Evolutionary conservation across 37 sponge, comb jelly and placozoan genomes (phyloP).

Genomic region (Geodia barretti): DNA sequence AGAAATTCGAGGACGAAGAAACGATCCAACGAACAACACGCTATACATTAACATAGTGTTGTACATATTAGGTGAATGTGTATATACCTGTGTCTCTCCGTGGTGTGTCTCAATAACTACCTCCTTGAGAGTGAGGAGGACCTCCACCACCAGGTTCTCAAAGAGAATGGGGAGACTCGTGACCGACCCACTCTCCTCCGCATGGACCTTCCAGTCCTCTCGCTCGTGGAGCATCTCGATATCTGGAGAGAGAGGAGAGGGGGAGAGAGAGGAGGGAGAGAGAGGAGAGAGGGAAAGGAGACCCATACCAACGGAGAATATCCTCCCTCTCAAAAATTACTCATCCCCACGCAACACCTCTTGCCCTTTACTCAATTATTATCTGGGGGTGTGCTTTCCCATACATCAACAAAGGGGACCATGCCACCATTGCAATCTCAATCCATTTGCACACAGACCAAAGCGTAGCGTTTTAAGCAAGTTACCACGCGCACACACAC

Average conservation of each 20-base stretch:
- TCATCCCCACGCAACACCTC: too few species aligned
- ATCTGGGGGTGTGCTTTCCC: too few species aligned
- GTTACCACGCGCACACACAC: background rate
- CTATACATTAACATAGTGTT: too few species aligned
- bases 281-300: too few species aligned
- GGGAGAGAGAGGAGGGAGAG: background rate
- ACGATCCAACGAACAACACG: too few species aligned
- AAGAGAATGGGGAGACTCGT: conserved; percentile 89
- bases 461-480: background rate
- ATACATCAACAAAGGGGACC: background rate
- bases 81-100: conserved; percentile 49
- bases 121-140: conserved; percentile 83
- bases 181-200: conserved; percentile 82
- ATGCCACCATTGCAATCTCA: background rate
- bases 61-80: too few species aligned
- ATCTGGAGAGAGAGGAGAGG: conserved; percentile 36
- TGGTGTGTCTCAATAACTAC: conserved; percentile 61
- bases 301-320: too few species aligned
- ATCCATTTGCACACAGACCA: background rate
- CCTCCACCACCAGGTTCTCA: conserved; percentile 86
- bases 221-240: conserved; percentile 70
- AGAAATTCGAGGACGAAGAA: too few species aligned
- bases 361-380: too few species aligned
- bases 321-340: too few species aligned
- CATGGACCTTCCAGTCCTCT: conserved; percentile 88